phyloP scores from a whole-genome alignment of 2,113 vertebrate species.

The Martes martes region DNA sequence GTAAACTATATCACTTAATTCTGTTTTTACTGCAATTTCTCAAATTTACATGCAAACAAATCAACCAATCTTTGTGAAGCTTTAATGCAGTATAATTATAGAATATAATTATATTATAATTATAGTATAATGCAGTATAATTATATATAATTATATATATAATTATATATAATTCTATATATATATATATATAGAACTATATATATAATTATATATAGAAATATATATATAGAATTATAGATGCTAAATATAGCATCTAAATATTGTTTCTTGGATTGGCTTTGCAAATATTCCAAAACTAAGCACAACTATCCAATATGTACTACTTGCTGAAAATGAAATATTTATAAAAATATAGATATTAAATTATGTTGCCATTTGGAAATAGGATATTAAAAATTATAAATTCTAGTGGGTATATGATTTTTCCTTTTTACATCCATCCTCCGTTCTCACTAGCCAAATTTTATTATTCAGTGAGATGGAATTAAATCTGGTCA shows the following conservation, averaged over 20 bases:
- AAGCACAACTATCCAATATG: not conserved
- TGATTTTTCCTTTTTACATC: not conserved
- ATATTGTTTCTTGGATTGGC: not conserved
- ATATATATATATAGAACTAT: no score
- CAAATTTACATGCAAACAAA: not conserved
- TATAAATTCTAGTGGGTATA: not conserved
- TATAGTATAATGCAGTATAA: no score
- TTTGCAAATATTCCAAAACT: not conserved
- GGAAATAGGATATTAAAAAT: not conserved
- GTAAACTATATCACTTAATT: not conserved
- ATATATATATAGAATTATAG: no score
- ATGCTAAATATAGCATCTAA: no score
- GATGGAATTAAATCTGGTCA: not conserved
- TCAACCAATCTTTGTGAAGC: not conserved
- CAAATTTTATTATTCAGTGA: not conserved
- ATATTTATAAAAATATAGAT: not conserved
- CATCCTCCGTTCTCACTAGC: not conserved
- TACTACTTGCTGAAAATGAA: not conserved
- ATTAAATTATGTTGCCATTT: not conserved
- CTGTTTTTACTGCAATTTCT: not conserved
- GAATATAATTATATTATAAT: no score
- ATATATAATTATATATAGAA: no score
- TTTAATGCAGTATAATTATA: not conserved
- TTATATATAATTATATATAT: no score
- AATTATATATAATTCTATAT: no score